A percentile compares a stretch with the other conserved stretches of the same genome.
phyloP scores from a whole-genome alignment of 2,888 invertebrate genomes.

The Eubasilissa splendida region DNA sequence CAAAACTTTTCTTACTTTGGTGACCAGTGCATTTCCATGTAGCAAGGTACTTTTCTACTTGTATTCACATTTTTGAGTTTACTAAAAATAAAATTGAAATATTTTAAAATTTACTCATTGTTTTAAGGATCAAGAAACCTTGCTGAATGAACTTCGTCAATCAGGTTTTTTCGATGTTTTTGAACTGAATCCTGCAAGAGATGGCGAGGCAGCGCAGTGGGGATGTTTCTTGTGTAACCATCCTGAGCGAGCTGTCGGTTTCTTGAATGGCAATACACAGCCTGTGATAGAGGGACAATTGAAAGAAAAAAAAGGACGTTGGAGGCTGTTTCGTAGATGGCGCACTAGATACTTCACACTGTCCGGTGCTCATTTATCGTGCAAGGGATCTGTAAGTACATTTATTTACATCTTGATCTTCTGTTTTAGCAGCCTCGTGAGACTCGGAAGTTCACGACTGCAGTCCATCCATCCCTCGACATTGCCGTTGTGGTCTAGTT shows the following conservation, averaged over 20 bases:
- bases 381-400: conserved; percentile 83
- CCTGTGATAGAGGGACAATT: conserved; percentile 93
- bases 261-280: conserved; percentile 84
- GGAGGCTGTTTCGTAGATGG: conserved; percentile 94
- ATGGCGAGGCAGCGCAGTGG: conserved; percentile 78
- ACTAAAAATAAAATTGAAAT: not conserved
- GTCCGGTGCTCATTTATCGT: conserved; percentile 92
- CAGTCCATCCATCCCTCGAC: no score
- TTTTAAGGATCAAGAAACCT: conserved; percentile 63
- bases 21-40: conserved; percentile 95
- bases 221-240: conserved; percentile 95
- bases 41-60: conserved; percentile 76
- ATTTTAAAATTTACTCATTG: no score
- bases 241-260: conserved; percentile 90
- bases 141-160: conserved; percentile 88
- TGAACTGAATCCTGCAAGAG: conserved; percentile 78
- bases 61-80: not conserved
- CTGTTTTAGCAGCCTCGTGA: not conserved
- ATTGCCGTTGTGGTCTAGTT: no score
- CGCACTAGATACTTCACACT: conserved; percentile 94
- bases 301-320: conserved; percentile 93
- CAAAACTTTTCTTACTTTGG: conserved; percentile 89
- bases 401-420: not conserved
- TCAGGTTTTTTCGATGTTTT: conserved; percentile 95
- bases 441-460: no score